Base-by-base conservation (phyloP, 1,140 invertebrate species). In the Apis cerana region DNA sequence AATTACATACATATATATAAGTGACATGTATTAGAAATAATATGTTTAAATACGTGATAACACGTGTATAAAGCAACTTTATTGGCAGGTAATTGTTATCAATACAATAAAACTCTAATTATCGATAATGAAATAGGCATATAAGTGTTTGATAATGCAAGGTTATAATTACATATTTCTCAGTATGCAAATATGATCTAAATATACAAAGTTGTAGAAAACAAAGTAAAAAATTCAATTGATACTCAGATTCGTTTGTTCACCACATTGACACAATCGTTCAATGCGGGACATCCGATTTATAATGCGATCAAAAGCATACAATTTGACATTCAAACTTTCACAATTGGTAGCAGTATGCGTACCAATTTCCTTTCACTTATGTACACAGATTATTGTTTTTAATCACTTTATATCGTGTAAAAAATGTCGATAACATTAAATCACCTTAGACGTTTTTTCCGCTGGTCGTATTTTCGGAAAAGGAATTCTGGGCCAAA, bases 381-480 rank as follows among this genome's bases (percentile, higher is more conserved):
- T 59, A 56, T 27, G 15, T 48, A 23, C 19, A 52, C 64, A 11
- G 52, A 71, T 79, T 71, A 79, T 58, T 54, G 50, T 65, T 83
- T 79, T 82, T 64, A 65, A n/a, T 68, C 58, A 65, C 23, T 52
- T 52, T 82, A 19, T 33, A 54, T 50, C 9, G 50, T 12, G 58
- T 50, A 67, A 64, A 48, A 27, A 27, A 68, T 59, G 52, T 59
- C 21, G 54, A 56, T 23, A 17, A 61, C 69, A 56, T 17, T 23
- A 62, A 76, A 75, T 89, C 83, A 88, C 85, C 87, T 89, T 69
- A 83, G 54, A 80, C 69, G 76, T 82, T 76, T 77, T 21, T 77
- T 72, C 76, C 64, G 50, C 69, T 56, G 54, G 59, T 84, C 48
- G 27, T 62, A 56, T 89, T 71, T 77, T 79, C 50, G 68, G 80